Evolutionary conservation across 2,113 vertebrate species (phyloP).

Genomic region (Perccottus glenii): DNA sequence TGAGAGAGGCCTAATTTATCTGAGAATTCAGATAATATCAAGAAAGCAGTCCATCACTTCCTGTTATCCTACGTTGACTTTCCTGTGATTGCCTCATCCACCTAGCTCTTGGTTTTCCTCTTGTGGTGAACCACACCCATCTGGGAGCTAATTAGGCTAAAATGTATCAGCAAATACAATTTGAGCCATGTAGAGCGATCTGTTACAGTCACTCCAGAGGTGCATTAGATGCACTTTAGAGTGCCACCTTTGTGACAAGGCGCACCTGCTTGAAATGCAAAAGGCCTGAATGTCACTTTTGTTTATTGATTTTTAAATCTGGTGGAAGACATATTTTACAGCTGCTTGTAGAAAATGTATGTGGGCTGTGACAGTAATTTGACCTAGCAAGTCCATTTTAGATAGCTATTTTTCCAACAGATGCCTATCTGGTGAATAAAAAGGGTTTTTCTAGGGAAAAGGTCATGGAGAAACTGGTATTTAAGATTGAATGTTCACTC

Average conservation of each 20-base stretch:
- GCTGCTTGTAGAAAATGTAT: slow-evolving; percentile 13
- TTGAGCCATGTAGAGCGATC: slow-evolving; percentile 25
- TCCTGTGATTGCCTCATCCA: slow-evolving; percentile 47
- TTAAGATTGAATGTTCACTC: slow-evolving; percentile 59
- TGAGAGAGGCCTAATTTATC: slow-evolving; percentile 31
- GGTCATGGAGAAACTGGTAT: slow-evolving; percentile 56
- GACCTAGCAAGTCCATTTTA: slow-evolving; percentile 51
- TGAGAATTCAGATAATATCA: slow-evolving; percentile 43
- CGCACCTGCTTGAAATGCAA: slow-evolving; percentile 58
- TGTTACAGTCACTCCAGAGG: slow-evolving; percentile 45
- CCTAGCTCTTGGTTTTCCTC: slow-evolving; percentile 16
- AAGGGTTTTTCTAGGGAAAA: slow-evolving; percentile 48
- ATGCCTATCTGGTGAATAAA: slow-evolving; percentile 52
- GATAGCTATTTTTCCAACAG: slow-evolving; percentile 21
- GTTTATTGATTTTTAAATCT: slow-evolving; percentile 74
- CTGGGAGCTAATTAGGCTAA: slow-evolving; percentile 53
- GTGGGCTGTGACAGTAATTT: slow-evolving; percentile 38
- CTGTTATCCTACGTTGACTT: slow-evolving; percentile 29
- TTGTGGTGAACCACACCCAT: slow-evolving; percentile 49
- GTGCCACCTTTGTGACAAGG: slow-evolving; percentile 48
- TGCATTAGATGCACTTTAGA: slow-evolving; percentile 42
- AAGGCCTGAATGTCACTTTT: slow-evolving; percentile 69
- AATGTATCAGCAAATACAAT: slow-evolving; percentile 49
- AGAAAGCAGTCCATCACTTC: slow-evolving; percentile 52
- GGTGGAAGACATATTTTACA: slow-evolving; percentile 43